Percentiles rank a stretch among this genome's conserved stretches.
Conservation (phyloP, 2,113 vertebrate species). For the Podarcis muralis region DNA sequence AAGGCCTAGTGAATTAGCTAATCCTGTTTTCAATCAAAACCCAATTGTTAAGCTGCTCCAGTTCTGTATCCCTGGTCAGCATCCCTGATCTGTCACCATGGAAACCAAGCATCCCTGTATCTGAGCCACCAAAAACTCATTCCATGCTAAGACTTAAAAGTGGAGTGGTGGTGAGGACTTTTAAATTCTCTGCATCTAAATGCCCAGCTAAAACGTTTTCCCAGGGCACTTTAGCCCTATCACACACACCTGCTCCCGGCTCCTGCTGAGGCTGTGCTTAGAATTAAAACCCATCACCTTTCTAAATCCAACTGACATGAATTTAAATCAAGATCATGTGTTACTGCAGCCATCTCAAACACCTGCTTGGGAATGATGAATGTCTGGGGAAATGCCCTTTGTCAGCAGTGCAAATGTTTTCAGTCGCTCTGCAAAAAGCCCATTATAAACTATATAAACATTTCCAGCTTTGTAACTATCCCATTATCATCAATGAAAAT, state of each 20-base stretch:
- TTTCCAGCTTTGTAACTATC: slow-evolving; percentile 8
- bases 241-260: too few species aligned
- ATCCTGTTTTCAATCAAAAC: slow-evolving; percentile 18
- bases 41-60: not conserved
- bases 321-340: slow-evolving; percentile 6
- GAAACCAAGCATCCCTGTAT: slow-evolving; percentile 14
- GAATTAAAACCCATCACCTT: slow-evolving; percentile 13
- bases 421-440: not conserved
- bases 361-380: not conserved
- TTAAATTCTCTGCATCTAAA: not conserved
- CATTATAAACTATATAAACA: slow-evolving; percentile 3
- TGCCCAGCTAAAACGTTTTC: not conserved
- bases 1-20: not conserved
- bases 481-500: slow-evolving; percentile 9
- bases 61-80: slow-evolving; percentile 8
- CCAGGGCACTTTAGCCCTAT: not conserved
- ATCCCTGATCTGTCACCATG: slow-evolving; percentile 18
- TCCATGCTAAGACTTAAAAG: slow-evolving; percentile 19
- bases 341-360: not conserved
- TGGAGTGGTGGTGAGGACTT: not conserved
- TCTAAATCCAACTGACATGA: not conserved
- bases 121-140: not conserved
- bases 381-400: slow-evolving; percentile 14
- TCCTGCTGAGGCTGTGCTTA: not conserved
- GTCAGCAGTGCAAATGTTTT: slow-evolving; percentile 17